These are phyloP conservation scores for Venustoraphidia nigricollis DNA, from an alignment of 2,888 invertebrate species.

Conservation along the genomic window DNA sequence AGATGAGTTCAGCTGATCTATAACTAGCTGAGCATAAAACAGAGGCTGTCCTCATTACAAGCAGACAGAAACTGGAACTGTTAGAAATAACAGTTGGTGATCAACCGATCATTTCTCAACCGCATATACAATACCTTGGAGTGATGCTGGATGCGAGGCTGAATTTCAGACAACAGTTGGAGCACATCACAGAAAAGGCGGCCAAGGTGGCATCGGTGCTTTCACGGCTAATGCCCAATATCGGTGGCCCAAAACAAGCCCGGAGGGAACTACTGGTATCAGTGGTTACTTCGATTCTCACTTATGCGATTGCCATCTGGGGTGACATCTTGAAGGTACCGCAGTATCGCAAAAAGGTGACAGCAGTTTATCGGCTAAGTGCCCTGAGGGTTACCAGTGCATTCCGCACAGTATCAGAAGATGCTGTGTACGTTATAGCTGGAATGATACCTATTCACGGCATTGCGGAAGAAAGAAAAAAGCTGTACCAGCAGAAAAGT, in stretches of 20 bases:
- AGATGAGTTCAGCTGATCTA: conserved; percentile 4
- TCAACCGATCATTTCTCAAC: conserved; percentile 8
- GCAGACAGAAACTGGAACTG: conserved; percentile 6
- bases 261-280: conserved; percentile 9
- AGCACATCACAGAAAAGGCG: conserved; percentile 4
- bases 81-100: conserved; percentile 8
- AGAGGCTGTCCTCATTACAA: conserved; percentile 8
- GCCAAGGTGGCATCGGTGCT: conserved; percentile 5
- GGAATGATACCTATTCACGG: conserved; percentile 8
- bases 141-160: conserved; percentile 6
- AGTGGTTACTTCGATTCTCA: conserved; percentile 8
- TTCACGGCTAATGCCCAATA: neutral
- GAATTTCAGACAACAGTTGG: conserved; percentile 7
- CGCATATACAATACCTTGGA: conserved; percentile 9
- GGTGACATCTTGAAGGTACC: conserved; percentile 3
- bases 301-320: conserved; percentile 10
- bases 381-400: conserved; percentile 9
- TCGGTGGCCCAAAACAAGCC: conserved; percentile 11
- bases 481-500: too few species aligned
- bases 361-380: conserved; percentile 6
- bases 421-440: conserved; percentile 9
- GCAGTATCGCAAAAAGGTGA: conserved; percentile 4
- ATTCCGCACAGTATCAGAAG: conserved; percentile 10
- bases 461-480: conserved; percentile 6
- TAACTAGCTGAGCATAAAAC: too few species aligned